Conservation (phyloP, 2,113 vertebrate genomes). For the Cyanocitta stelleri region DNA sequence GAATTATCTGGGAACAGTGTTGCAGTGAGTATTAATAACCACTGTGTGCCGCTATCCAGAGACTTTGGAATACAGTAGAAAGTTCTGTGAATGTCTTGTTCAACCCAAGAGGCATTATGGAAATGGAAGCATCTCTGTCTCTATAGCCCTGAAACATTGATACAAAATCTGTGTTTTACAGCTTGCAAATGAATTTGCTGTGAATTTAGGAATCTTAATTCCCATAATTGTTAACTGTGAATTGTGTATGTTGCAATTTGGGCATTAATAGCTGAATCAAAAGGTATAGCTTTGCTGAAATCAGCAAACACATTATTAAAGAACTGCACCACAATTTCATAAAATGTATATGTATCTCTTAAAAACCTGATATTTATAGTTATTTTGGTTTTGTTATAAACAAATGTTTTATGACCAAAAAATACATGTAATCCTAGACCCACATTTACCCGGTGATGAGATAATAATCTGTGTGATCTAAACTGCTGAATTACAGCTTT, state of each 20-base stretch:
- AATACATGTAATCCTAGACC: background rate
- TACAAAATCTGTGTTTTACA: background rate
- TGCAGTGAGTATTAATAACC: background rate
- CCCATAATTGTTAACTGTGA: background rate
- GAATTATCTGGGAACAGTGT: background rate
- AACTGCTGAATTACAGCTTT: background rate
- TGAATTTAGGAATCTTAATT: background rate
- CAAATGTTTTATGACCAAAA: background rate
- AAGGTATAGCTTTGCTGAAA: background rate
- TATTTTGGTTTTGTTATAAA: background rate
- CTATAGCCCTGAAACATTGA: background rate
- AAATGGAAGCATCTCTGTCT: background rate
- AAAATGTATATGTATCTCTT: background rate
- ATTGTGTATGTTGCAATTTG: background rate
- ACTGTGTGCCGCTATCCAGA: background rate
- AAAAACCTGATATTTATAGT: background rate
- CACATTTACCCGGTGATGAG: background rate
- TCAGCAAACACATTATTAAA: background rate
- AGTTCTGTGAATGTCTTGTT: background rate
- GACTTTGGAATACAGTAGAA: background rate
- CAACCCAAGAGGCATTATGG: background rate
- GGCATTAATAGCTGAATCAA: background rate
- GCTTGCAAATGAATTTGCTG: background rate
- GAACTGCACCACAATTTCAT: background rate
- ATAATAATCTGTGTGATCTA: background rate